Evolutionary conservation across 2,113 vertebrate species (phyloP).

Genomic region (Lota lota): DNA sequence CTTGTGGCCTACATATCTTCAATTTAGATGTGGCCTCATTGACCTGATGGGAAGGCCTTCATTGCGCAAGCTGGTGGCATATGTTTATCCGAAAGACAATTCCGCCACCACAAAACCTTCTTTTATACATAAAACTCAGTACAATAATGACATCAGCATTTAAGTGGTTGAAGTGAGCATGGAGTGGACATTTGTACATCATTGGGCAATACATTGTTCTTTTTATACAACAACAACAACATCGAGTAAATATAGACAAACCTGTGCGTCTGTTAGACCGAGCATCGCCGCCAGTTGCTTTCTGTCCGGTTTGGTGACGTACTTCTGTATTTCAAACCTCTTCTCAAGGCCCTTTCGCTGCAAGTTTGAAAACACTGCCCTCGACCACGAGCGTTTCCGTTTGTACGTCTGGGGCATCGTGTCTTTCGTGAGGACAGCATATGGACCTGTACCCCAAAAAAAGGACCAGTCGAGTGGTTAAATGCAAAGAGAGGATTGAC

Average conservation of each 20-base stretch:
- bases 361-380: conserved; percentile 96
- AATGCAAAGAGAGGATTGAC: not conserved
- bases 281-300: conserved; percentile 98
- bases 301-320: conserved; percentile 97
- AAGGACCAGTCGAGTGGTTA: not conserved
- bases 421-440: conserved; percentile 96
- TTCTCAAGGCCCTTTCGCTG: conserved; percentile 98
- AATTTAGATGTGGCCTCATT: no score
- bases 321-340: conserved; percentile 97
- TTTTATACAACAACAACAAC: no score
- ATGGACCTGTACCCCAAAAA: conserved; percentile 78
- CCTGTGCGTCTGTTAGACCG: conserved; percentile 97
- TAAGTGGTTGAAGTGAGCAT: no score
- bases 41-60: no score
- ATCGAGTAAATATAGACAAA: conserved; percentile 37
- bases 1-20: no score
- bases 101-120: no score
- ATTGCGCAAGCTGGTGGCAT: no score
- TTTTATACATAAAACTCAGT: not conserved
- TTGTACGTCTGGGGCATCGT: conserved; percentile 98
- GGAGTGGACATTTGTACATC: no score
- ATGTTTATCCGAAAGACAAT: no score
- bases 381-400: conserved; percentile 95
- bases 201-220: no score
- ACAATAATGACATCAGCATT: no score